These are phyloP conservation scores for Myrmecobius fasciatus DNA, from an alignment of 2,113 vertebrate genomes.

Conservation along the genomic window DNA sequence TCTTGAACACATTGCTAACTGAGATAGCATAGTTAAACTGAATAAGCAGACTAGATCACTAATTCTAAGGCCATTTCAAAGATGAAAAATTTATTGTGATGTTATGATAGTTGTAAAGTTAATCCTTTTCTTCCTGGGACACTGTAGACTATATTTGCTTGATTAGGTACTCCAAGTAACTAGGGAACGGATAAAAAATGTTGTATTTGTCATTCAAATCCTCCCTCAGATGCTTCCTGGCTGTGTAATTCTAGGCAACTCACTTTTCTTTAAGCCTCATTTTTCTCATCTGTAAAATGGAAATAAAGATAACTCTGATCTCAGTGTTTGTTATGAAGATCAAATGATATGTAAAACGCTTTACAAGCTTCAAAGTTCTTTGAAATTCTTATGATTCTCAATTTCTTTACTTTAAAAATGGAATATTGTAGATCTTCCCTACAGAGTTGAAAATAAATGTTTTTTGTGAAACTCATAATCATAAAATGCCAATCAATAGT, in stretches of 20 bases:
- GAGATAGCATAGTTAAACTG: background rate
- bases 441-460: background rate
- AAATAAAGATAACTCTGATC: background rate
- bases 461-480: background rate
- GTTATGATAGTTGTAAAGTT: constrained; percentile 6
- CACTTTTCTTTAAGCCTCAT: background rate
- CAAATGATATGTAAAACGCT: too few species aligned
- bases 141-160: background rate
- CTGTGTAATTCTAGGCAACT: too few species aligned
- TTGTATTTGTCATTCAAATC: background rate
- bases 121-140: background rate
- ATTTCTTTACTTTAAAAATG: constrained; percentile 26
- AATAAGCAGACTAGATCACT: background rate
- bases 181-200: background rate
- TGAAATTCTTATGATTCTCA: constrained; percentile 15
- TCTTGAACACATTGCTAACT: background rate
- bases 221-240: background rate
- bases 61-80: background rate
- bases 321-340: background rate
- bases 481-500: background rate
- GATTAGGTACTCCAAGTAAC: background rate
- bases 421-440: background rate
- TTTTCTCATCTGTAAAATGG: background rate
- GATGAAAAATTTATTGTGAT: background rate
- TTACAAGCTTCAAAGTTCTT: background rate